These are phyloP conservation scores for Drosophila ochracea DNA, from an alignment of 2,888 invertebrate species.

Conservation along the genomic window DNA sequence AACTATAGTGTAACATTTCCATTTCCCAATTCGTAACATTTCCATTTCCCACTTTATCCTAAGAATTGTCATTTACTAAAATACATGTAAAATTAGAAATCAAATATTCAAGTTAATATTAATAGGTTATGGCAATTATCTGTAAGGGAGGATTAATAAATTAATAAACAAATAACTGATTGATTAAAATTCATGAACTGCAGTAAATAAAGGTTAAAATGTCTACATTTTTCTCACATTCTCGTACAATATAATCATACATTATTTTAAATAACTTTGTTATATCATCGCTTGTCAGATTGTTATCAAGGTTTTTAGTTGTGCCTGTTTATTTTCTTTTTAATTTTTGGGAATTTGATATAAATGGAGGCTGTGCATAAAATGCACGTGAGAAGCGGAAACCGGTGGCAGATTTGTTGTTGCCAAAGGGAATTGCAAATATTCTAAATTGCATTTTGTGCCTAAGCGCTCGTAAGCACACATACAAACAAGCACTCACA, in stretches of 20 bases:
- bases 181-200: background rate
- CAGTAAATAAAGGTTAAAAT: background rate
- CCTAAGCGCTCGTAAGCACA: slow-evolving; percentile 46
- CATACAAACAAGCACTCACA: slow-evolving; percentile 16
- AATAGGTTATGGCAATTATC: background rate
- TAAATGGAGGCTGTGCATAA: slow-evolving; percentile 11
- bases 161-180: background rate
- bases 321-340: background rate
- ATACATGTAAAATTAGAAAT: background rate
- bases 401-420: slow-evolving; percentile 53
- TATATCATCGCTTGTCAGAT: slow-evolving; percentile 1
- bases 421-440: slow-evolving; percentile 78
- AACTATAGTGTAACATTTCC: background rate
- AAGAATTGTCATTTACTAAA: background rate
- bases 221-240: background rate
- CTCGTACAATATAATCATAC: background rate
- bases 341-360: slow-evolving; percentile 7
- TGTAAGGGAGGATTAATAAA: background rate
- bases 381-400: slow-evolving; percentile 27
- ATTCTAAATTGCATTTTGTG: slow-evolving; percentile 78
- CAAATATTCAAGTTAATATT: background rate
- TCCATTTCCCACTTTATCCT: background rate
- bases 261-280: slow-evolving; percentile 7
- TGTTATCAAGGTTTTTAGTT: background rate
- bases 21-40: background rate